phyloP scores from a whole-genome alignment of 2,888 invertebrate genomes.

The Epicampocera succincta region DNA sequence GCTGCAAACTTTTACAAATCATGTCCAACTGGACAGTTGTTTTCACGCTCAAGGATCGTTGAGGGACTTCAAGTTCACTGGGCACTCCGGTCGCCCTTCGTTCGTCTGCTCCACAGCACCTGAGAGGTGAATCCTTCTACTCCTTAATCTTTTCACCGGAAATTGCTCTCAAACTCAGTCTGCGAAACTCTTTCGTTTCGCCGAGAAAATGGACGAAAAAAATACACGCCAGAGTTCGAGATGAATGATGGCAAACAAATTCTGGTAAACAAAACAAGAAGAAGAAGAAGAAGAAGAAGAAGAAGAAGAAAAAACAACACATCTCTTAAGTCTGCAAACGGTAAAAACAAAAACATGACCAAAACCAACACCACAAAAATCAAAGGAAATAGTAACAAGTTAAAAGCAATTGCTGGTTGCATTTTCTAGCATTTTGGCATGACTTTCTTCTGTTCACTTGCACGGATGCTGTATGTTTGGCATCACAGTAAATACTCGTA shows the following conservation, averaged over 20 bases:
- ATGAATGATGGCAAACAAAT: constrained; percentile 63
- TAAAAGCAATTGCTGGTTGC: constrained; percentile 58
- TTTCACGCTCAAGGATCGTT: no score
- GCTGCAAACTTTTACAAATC: no score
- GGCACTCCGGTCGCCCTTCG: no score
- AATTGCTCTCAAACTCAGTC: constrained; percentile 4
- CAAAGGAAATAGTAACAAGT: constrained; percentile 47
- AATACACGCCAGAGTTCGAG: constrained; percentile 34
- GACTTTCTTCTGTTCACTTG: constrained; percentile 67
- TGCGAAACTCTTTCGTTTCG: neutral
- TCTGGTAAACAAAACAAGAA: no score
- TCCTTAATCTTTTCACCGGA: no score
- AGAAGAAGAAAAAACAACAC: neutral
- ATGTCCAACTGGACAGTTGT: no score
- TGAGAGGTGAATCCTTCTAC: no score
- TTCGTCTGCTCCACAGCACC: no score
- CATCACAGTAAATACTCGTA: constrained; percentile 60
- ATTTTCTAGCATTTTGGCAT: constrained; percentile 52
- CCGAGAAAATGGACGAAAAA: no score
- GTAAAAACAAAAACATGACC: neutral
- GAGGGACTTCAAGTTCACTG: no score
- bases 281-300: constrained; percentile 7
- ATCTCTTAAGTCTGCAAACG: no score
- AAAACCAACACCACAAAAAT: constrained; percentile 6
- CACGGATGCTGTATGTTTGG: constrained; percentile 60